Conservation (phyloP, 2,888 invertebrate species). For the Drosophila diplacantha region DNA sequence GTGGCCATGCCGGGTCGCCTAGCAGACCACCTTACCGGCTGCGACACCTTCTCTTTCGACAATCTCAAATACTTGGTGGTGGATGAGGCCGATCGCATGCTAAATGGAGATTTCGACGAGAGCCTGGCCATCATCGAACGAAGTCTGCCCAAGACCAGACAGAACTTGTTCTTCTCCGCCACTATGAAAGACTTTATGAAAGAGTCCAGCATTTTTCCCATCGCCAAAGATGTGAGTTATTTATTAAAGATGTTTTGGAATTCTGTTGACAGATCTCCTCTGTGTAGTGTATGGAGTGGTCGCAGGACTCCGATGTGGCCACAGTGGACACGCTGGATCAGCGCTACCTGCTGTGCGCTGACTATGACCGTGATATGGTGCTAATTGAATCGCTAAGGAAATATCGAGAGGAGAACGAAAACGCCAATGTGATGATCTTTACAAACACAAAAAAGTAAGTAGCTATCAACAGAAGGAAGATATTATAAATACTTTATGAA, state of each 20-base stretch:
- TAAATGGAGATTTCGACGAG: conserved; percentile 88
- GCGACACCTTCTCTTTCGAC: conserved; percentile 88
- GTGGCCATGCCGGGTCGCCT: conserved; percentile 97
- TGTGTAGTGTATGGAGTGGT: conserved; percentile 79
- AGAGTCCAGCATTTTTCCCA: conserved; percentile 82
- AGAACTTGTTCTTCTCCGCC: conserved; percentile 95
- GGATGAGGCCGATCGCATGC: conserved; percentile 94
- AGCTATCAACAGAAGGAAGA: neutral
- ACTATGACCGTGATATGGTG: conserved; percentile 94
- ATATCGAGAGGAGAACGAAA: conserved; percentile 85
- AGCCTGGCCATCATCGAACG: conserved; percentile 89
- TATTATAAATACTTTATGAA: neutral
- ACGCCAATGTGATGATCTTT: conserved; percentile 94
- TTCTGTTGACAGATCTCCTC: neutral
- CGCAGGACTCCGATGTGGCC: conserved; percentile 85
- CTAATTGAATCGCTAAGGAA: conserved; percentile 89
- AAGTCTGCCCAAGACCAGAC: conserved; percentile 86
- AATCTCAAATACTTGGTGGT: conserved; percentile 91
- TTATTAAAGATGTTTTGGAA: too few species aligned
- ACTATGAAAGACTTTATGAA: conserved; percentile 92
- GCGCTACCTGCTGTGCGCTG: conserved; percentile 92
- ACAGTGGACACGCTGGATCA: conserved; percentile 95
- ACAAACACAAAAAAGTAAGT: conserved; percentile 96
- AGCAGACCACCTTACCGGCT: conserved; percentile 94
- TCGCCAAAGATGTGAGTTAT: conserved; percentile 81